phyloP scores from a whole-genome alignment of 2,888 invertebrate species.

The Trichacis sp. region DNA sequence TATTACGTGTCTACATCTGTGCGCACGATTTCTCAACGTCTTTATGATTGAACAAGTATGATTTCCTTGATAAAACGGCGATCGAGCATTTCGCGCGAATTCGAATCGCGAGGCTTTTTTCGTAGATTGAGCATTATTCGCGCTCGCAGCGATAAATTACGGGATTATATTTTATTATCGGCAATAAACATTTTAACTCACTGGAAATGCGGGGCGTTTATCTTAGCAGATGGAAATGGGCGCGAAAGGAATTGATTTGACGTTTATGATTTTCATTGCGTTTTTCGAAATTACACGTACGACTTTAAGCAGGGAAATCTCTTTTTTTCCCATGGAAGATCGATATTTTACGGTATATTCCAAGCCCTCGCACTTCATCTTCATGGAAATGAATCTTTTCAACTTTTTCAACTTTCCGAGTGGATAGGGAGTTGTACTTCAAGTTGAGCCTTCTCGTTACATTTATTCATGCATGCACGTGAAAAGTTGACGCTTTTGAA shows the following conservation, averaged over 20 bases:
- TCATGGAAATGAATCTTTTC: not conserved
- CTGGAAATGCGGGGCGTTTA: not conserved
- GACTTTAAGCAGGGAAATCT: not conserved
- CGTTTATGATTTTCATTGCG: not conserved
- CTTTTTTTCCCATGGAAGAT: not conserved
- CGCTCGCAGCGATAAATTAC: not conserved
- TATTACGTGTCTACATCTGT: not conserved
- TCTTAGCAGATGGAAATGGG: not conserved
- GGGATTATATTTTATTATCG: not conserved
- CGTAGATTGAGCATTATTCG: not conserved
- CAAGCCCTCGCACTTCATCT: not conserved
- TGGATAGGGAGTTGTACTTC: not conserved
- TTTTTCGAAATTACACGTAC: not conserved
- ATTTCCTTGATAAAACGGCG: not conserved
- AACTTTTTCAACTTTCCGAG: constrained; percentile 4
- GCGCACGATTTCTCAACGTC: not conserved
- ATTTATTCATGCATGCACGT: not conserved
- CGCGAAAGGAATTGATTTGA: not conserved
- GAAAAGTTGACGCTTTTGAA: too few relatives aligned
- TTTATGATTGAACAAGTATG: constrained; percentile 1
- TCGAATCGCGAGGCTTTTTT: not conserved
- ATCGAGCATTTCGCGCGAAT: not conserved
- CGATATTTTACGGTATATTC: not conserved
- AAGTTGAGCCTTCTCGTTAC: not conserved
- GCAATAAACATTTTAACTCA: not conserved